Conservation (phyloP, 2,888 invertebrate genomes). For the Lithophane ornitopus region DNA sequence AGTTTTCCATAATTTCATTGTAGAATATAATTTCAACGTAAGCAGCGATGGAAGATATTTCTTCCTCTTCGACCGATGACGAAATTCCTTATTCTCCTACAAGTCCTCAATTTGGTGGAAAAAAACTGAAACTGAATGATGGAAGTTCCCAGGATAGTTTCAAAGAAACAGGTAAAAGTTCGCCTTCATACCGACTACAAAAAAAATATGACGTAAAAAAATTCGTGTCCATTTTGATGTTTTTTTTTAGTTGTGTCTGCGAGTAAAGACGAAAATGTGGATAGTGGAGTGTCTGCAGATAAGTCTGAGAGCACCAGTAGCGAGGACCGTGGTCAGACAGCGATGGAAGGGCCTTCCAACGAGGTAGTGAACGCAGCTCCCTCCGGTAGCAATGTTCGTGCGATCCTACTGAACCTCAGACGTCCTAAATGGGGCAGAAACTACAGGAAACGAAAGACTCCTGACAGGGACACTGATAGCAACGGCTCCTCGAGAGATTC, state of each 20-base stretch:
- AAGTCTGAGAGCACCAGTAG: conserved; percentile 88
- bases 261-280: conserved; percentile 84
- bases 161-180: conserved; percentile 79
- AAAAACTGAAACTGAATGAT: conserved; percentile 87
- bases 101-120: conserved; percentile 81
- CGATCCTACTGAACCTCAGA: conserved; percentile 81
- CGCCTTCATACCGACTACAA: conserved; percentile 28
- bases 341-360: conserved; percentile 79
- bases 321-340: conserved; percentile 77
- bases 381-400: conserved; percentile 82
- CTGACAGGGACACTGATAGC: conserved; percentile 83
- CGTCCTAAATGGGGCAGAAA: conserved; percentile 79
- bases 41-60: conserved; percentile 84
- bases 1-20: conserved; percentile 45
- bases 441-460: conserved; percentile 85
- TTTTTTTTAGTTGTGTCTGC: conserved; percentile 72
- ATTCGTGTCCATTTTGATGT: conserved; percentile 74
- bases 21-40: conserved; percentile 64
- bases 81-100: conserved; percentile 81
- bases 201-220: conserved; percentile 74
- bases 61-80: conserved; percentile 82
- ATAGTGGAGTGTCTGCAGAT: conserved; percentile 87
- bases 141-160: conserved; percentile 87
- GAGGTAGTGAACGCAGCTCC: conserved; percentile 82
- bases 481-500: conserved; percentile 84